Evolutionary conservation across 92 coral and sea anemone genomes (phyloP).

Genomic region (Pocillopora grandis): DNA sequence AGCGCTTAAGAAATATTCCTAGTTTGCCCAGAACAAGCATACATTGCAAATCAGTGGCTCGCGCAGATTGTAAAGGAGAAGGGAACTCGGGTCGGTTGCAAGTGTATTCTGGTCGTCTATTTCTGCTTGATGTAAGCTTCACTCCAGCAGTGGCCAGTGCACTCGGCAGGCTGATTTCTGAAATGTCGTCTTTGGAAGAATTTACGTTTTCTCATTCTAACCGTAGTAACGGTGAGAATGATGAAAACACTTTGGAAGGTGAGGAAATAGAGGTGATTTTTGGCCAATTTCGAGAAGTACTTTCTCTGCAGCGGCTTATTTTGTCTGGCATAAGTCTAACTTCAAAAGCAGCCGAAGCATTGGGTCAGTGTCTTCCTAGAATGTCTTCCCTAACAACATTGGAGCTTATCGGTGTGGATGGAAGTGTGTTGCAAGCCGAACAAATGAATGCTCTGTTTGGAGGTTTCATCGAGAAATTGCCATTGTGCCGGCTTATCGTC

Average conservation of each 20-base stretch:
- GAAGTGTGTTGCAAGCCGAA: background rate
- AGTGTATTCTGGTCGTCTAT: background rate
- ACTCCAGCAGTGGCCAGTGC: too few species aligned
- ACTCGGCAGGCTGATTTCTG: too few species aligned
- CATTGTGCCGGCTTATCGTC: background rate
- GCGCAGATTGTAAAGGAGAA: background rate
- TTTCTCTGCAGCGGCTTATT: background rate
- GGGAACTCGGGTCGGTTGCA: background rate
- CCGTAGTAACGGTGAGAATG: too few species aligned
- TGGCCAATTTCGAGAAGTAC: too few species aligned
- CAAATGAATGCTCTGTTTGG: slow-evolving; percentile 14
- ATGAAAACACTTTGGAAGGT: too few species aligned
- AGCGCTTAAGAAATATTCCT: too few species aligned
- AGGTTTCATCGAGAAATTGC: background rate
- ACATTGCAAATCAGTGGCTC: background rate
- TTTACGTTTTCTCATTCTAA: too few species aligned
- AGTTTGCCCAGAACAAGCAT: too few species aligned
- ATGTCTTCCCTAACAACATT: background rate
- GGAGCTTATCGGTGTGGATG: background rate
- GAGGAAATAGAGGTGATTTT: too few species aligned
- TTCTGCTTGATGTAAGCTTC: too few species aligned
- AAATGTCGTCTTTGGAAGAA: too few species aligned
- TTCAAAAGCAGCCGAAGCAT: background rate
- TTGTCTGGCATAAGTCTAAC: background rate
- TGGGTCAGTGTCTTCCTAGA: background rate